Percentiles rank a stretch among this genome's conserved stretches.
These are phyloP conservation scores for Pachliopta kotzebuea DNA, from an alignment of 2,888 invertebrate species.

Conservation along the genomic window DNA sequence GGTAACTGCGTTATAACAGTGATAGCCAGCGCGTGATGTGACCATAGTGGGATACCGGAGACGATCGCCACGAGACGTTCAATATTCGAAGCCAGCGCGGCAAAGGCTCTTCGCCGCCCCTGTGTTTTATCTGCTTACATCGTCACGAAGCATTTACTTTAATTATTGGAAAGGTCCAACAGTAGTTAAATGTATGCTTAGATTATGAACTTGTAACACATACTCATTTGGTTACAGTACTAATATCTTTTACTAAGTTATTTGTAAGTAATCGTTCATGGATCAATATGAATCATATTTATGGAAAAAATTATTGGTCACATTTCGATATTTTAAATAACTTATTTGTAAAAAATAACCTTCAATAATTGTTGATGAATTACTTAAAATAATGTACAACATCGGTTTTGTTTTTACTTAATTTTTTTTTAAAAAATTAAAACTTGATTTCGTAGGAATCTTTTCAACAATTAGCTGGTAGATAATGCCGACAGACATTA, in stretches of 20 bases:
- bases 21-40: conserved; percentile 71
- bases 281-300: no score
- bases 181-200: not conserved
- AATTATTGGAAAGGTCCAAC: not conserved
- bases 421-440: no score
- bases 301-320: not conserved
- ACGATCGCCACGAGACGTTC: conserved; percentile 23
- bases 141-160: conserved; percentile 16
- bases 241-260: no score
- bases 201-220: not conserved
- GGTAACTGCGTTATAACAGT: conserved; percentile 69
- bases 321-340: conserved; percentile 1
- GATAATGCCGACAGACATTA: no score
- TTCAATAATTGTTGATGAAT: not conserved
- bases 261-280: no score
- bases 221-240: no score
- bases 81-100: conserved; percentile 8
- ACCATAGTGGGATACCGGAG: conserved; percentile 57
- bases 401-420: no score
- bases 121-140: conserved; percentile 10
- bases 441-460: no score
- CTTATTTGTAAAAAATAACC: not conserved
- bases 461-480: no score
- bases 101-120: conserved; percentile 6
- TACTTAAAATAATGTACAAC: not conserved